These are phyloP conservation scores for Rhynchopsitta pachyrhyncha DNA, from an alignment of 2,113 vertebrate genomes.

Conservation along the genomic window DNA sequence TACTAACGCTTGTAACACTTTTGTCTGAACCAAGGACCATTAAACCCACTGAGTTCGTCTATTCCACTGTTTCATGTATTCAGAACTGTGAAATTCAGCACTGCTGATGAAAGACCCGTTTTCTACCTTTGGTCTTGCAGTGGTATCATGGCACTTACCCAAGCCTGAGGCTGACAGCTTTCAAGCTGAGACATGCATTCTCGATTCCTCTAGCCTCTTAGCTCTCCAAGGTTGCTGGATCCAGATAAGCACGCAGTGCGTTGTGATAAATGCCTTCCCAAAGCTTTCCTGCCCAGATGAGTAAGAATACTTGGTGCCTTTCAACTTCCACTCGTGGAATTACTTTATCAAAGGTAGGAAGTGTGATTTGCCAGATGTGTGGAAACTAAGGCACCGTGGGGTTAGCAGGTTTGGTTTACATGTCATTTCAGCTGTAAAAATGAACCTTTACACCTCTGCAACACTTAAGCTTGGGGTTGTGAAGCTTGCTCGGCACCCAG, in stretches of 20 bases:
- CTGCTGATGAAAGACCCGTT: not conserved
- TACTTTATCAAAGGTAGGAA: not conserved
- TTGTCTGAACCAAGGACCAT: not conserved
- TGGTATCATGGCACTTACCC: not conserved
- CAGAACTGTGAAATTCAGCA: not conserved
- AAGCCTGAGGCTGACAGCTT: not conserved
- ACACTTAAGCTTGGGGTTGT: not conserved
- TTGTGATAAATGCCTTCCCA: not conserved
- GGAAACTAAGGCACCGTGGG: not conserved
- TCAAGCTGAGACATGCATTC: not conserved
- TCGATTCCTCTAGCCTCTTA: not conserved
- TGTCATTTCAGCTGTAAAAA: not conserved
- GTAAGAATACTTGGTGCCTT: not conserved
- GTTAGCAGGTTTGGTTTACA: not conserved
- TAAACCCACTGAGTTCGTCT: not conserved
- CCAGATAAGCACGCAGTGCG: not conserved
- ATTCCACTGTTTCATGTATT: not conserved
- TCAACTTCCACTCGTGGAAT: not conserved
- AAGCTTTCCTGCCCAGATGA: not conserved
- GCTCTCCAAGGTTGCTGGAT: not conserved
- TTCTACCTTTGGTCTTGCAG: not conserved
- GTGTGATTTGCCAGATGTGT: not conserved
- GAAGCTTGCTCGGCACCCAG: not conserved
- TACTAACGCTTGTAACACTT: not conserved
- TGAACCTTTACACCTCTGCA: not conserved